These are phyloP conservation scores for Eristalis intricaria DNA, from an alignment of 2,888 invertebrate species.

Conservation along the genomic window DNA sequence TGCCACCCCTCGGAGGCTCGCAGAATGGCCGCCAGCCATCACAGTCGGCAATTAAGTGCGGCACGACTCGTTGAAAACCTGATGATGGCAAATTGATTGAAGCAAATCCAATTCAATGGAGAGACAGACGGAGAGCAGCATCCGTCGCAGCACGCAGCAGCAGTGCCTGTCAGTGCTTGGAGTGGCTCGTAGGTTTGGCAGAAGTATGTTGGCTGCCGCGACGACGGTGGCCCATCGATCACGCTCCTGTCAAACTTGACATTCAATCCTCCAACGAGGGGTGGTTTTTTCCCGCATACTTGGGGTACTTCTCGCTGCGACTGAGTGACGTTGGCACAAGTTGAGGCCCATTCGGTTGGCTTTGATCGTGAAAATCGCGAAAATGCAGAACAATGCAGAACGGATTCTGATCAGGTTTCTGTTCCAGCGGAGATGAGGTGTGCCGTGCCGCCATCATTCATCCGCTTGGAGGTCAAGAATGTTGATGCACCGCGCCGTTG, in stretches of 20 bases:
- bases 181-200: not conserved
- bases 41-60: not conserved
- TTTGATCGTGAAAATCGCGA: conserved; percentile 61
- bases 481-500: not conserved
- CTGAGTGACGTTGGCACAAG: not conserved
- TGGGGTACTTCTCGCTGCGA: not conserved
- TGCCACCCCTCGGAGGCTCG: not conserved
- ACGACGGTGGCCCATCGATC: conserved; percentile 29
- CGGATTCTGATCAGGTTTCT: conserved; percentile 19
- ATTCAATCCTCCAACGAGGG: conserved; percentile 51
- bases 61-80: not conserved
- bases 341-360: conserved; percentile 11
- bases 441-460: conserved; percentile 6
- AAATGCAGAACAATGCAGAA: conserved; percentile 40
- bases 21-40: not conserved
- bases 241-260: conserved; percentile 57
- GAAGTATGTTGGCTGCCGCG: conserved; percentile 25
- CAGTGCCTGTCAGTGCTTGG: not conserved
- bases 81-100: not conserved
- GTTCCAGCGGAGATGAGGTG: conserved; percentile 36
- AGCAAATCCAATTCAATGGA: not conserved
- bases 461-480: not conserved
- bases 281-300: conserved; percentile 39
- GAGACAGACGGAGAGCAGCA: not conserved
- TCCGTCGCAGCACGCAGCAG: not conserved